Conservation (phyloP, 2,797 vertebrate species). For the Ataeniobius toweri region DNA sequence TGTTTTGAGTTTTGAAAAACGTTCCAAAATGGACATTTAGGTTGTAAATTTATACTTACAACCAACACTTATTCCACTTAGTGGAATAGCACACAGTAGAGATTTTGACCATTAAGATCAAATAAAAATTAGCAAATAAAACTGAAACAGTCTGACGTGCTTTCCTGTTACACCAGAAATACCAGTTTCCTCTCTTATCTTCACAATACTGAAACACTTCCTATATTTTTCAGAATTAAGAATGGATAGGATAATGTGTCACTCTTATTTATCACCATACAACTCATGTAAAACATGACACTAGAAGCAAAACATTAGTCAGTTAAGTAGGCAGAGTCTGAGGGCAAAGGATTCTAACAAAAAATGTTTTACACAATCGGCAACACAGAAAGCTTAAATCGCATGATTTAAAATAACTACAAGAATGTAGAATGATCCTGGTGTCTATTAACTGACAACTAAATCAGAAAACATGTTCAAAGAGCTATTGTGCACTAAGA, state of each 20-base stretch:
- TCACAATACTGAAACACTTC: constrained; percentile 31
- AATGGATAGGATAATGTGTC: not conserved
- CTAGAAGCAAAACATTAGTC: not conserved
- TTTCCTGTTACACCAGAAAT: constrained; percentile 7
- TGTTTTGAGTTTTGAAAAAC: not conserved
- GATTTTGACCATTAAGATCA: no score
- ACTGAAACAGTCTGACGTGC: not conserved
- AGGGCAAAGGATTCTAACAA: not conserved
- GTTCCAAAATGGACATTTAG: not conserved
- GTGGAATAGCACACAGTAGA: not conserved
- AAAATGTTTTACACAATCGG: not conserved
- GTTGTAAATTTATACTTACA: not conserved
- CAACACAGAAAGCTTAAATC: not conserved
- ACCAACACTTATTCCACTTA: no score
- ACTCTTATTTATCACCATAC: constrained; percentile 11
- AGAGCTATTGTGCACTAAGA: not conserved
- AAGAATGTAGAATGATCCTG: not conserved
- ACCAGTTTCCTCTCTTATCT: constrained; percentile 36
- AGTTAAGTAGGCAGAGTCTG: not conserved
- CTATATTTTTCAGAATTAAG: constrained; percentile 13
- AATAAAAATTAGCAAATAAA: not conserved
- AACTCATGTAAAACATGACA: not conserved
- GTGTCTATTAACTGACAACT: constrained; percentile 7
- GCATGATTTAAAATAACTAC: not conserved
- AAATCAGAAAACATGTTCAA: not conserved